phyloP scores from a whole-genome alignment of 2,113 vertebrate genomes.

The Reinhardtius hippoglossoides region DNA sequence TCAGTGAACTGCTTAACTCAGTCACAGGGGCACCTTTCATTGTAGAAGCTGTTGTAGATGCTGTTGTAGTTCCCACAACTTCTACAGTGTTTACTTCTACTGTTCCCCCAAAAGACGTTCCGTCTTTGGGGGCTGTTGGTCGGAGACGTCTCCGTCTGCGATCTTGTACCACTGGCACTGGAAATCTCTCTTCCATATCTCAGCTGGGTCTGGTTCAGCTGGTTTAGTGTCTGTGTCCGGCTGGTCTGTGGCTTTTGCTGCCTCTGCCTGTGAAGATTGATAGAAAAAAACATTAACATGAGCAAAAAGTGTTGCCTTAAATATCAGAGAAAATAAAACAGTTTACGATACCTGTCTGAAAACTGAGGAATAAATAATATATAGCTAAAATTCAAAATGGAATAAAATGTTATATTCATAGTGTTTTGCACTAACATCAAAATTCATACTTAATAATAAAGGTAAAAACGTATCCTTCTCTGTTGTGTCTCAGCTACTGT shows the following conservation, averaged over 20 bases:
- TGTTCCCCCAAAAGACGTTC: conserved; percentile 41
- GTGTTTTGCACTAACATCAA: background rate
- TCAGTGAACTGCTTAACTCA: conserved; percentile 17
- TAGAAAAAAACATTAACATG: background rate
- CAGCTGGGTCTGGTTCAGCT: conserved; percentile 69
- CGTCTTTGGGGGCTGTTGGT: conserved; percentile 72
- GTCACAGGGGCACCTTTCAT: conserved; percentile 58
- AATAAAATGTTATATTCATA: background rate
- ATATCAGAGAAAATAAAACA: background rate
- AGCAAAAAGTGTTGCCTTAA: background rate
- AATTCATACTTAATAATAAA: no score
- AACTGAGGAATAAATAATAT: background rate
- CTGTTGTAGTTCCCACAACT: conserved; percentile 15
- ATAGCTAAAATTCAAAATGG: background rate
- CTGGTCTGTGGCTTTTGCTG: conserved; percentile 64
- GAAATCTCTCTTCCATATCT: conserved; percentile 82
- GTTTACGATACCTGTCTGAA: background rate
- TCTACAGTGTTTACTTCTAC: conserved; percentile 17
- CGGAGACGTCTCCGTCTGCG: conserved; percentile 71
- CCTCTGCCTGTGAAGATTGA: conserved; percentile 47
- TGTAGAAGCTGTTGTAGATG: background rate
- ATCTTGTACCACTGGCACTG: conserved; percentile 84
- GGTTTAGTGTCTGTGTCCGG: conserved; percentile 60
- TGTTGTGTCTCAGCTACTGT: no score
- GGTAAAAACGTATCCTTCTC: no score